phyloP scores from a whole-genome alignment of 2,888 invertebrate genomes.

The Clitarchus hookeri region DNA sequence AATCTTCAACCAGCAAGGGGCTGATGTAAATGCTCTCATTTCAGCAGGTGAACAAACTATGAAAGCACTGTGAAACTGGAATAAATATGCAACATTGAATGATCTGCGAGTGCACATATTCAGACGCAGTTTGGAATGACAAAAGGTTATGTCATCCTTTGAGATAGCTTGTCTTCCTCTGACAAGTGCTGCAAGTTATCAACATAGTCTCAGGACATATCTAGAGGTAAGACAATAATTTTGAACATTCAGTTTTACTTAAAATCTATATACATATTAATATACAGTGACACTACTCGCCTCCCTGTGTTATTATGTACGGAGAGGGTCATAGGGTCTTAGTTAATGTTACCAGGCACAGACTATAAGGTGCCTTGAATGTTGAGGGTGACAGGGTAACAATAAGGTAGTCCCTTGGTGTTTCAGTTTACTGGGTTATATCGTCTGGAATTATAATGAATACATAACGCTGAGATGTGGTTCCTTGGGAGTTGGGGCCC shows the following conservation, averaged over 20 bases:
- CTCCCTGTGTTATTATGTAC: too few species aligned
- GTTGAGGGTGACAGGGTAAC: too few species aligned
- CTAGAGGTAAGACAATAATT: background rate
- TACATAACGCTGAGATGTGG: too few species aligned
- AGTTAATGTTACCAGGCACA: too few species aligned
- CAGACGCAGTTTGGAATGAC: background rate
- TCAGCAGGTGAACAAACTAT: background rate
- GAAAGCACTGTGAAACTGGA: background rate
- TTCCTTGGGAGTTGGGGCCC: too few species aligned
- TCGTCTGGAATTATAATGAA: too few species aligned
- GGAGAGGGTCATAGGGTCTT: too few species aligned
- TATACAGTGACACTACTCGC: too few species aligned
- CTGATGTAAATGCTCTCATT: background rate
- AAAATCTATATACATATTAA: too few species aligned
- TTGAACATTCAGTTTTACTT: background rate
- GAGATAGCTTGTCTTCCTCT: background rate
- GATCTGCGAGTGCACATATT: conserved; percentile 5
- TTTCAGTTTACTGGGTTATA: too few species aligned
- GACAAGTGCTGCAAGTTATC: background rate
- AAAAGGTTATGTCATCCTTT: background rate
- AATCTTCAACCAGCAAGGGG: background rate
- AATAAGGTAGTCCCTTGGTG: too few species aligned
- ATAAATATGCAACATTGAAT: background rate
- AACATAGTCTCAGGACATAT: background rate
- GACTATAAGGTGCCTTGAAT: too few species aligned